Evolutionary conservation across 2,113 vertebrate genomes (phyloP).

Genomic region (Tachysurus vachellii): DNA sequence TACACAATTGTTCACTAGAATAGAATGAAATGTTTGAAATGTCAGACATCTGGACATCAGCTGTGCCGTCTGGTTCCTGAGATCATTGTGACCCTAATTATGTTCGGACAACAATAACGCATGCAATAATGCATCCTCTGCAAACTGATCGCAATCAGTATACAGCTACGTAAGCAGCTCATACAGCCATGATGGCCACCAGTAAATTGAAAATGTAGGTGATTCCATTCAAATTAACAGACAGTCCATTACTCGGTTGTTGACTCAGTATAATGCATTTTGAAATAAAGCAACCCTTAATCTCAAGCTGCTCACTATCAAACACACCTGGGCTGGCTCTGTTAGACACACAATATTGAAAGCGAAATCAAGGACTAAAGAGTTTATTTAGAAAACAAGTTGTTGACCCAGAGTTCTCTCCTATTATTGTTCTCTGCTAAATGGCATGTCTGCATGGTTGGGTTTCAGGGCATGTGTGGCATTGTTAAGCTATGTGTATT

Average conservation of each 20-base stretch:
- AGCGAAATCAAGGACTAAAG: slow-evolving; percentile 56
- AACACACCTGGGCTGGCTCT: slow-evolving; percentile 70
- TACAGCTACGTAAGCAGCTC: not conserved
- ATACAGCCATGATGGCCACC: not conserved
- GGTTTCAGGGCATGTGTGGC: slow-evolving; percentile 54
- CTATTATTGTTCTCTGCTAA: slow-evolving; percentile 65
- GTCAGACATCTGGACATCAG: not conserved
- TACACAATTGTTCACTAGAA: not conserved
- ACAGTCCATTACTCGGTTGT: slow-evolving; percentile 30
- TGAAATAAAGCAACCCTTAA: slow-evolving; percentile 38
- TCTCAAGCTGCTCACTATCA: slow-evolving; percentile 59
- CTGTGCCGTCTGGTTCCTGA: not conserved
- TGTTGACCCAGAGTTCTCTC: slow-evolving; percentile 65
- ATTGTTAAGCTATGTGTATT: slow-evolving; percentile 67
- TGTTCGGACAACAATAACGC: not conserved
- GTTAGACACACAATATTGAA: slow-evolving; percentile 63
- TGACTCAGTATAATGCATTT: slow-evolving; percentile 37
- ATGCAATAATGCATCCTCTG: not conserved
- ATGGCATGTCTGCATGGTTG: slow-evolving; percentile 56
- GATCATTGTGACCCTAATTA: not conserved
- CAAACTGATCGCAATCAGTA: not conserved
- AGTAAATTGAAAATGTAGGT: slow-evolving; percentile 11
- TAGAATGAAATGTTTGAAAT: not conserved
- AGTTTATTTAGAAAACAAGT: slow-evolving; percentile 75
- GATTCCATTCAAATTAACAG: slow-evolving; percentile 41